phyloP scores from a whole-genome alignment of 2,888 invertebrate genomes.

The Drepanosiphum platanoidis region DNA sequence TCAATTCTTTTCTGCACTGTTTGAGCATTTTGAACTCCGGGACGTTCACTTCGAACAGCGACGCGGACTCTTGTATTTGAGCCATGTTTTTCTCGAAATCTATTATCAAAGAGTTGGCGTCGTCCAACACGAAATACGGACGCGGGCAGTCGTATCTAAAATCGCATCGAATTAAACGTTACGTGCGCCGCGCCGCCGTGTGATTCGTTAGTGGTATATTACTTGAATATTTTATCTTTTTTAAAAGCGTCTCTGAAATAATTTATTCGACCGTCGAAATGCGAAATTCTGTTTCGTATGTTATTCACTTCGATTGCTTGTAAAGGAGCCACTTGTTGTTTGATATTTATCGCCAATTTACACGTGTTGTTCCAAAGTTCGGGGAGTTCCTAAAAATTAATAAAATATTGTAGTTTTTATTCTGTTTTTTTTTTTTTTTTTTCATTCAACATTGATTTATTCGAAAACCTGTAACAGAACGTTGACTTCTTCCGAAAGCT shows the following conservation, averaged over 20 bases:
- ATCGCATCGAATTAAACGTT: neutral
- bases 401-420: neutral
- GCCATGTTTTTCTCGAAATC: conserved; percentile 87
- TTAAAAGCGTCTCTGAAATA: conserved; percentile 91
- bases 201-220: conserved; percentile 50
- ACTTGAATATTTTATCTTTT: conserved; percentile 67
- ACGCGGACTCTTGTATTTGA: conserved; percentile 87
- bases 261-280: conserved; percentile 84
- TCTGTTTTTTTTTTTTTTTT: too few species aligned
- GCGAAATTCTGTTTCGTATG: conserved; percentile 84
- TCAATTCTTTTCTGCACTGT: conserved; percentile 90
- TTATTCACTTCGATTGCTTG: conserved; percentile 94
- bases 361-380: conserved; percentile 96
- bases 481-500: conserved; percentile 95
- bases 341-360: conserved; percentile 88
- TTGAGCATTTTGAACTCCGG: conserved; percentile 93
- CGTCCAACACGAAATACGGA: conserved; percentile 81
- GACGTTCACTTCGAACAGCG: conserved; percentile 92
- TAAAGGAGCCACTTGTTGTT: conserved; percentile 93
- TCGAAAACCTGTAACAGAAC: conserved; percentile 79
- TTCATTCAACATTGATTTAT: neutral
- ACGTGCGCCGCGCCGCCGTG: neutral
- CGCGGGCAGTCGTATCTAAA: conserved; percentile 78
- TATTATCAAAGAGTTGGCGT: conserved; percentile 81
- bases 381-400: conserved; percentile 79